Conservation (phyloP, 2,888 invertebrate genomes). For the Polymixis lichenea region DNA sequence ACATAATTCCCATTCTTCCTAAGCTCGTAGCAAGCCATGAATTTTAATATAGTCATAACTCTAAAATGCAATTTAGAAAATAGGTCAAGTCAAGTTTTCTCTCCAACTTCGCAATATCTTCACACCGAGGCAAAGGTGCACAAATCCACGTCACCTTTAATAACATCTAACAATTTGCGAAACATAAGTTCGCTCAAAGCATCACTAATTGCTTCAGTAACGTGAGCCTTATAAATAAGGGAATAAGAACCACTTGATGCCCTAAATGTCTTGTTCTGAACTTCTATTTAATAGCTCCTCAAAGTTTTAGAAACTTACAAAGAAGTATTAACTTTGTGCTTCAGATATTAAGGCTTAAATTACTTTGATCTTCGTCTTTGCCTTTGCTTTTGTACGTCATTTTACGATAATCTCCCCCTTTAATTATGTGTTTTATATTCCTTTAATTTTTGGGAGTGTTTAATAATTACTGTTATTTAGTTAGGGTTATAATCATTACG, state of each 20-base stretch:
- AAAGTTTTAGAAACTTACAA: slow-evolving; percentile 66
- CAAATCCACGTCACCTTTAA: slow-evolving; percentile 62
- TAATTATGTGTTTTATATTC: slow-evolving; percentile 66
- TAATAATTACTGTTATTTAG: slow-evolving; percentile 63
- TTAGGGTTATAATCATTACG: slow-evolving; percentile 56
- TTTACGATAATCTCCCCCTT: slow-evolving; percentile 63
- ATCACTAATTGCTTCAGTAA: slow-evolving; percentile 61
- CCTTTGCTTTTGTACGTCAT: slow-evolving; percentile 50
- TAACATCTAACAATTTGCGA: slow-evolving; percentile 65
- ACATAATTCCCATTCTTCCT: slow-evolving; percentile 38
- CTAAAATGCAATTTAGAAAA: slow-evolving; percentile 57
- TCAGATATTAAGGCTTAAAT: slow-evolving; percentile 64
- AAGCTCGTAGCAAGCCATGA: slow-evolving; percentile 47
- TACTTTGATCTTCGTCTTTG: slow-evolving; percentile 53
- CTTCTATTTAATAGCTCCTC: slow-evolving; percentile 67
- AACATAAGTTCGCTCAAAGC: slow-evolving; percentile 63
- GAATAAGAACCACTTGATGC: slow-evolving; percentile 58
- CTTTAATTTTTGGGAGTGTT: slow-evolving; percentile 60
- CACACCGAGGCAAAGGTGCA: slow-evolving; percentile 38
- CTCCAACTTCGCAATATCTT: slow-evolving; percentile 39
- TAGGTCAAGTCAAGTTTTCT: slow-evolving; percentile 49
- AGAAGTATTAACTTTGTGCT: slow-evolving; percentile 66
- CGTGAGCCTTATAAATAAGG: slow-evolving; percentile 62
- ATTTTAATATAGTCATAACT: slow-evolving; percentile 58
- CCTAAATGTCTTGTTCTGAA: slow-evolving; percentile 62